These are phyloP conservation scores for Oryctolagus cuniculus DNA, from an alignment of 2,113 vertebrate genomes.

Conservation along the genomic window mOryCun1.1 NC_091445.1:3813501-3814000, in stretches of 20 bases:
- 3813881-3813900: too few relatives aligned
- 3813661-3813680: not conserved
- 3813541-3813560: not conserved
- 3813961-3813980: constrained; percentile 36
- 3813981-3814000: constrained; percentile 47
- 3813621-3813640: not conserved
- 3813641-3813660: not conserved
- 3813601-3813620: not conserved
- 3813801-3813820: too few relatives aligned
- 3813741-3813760: too few relatives aligned
- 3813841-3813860: too few relatives aligned
- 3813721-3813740: too few relatives aligned
- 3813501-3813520: not conserved
- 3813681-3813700: not conserved
- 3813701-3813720: not conserved
- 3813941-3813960: too few relatives aligned
- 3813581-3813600: not conserved
- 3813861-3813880: too few relatives aligned
- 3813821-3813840: too few relatives aligned
- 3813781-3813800: too few relatives aligned
- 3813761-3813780: too few relatives aligned
- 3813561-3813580: not conserved
- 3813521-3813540: not conserved
- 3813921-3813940: too few relatives aligned
- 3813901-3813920: too few relatives aligned